Evolutionary conservation across 2,797 vertebrate species (phyloP), one percentile per base, ranked within the genome.

Genomic region (Leptodactylus fallax): DNA sequence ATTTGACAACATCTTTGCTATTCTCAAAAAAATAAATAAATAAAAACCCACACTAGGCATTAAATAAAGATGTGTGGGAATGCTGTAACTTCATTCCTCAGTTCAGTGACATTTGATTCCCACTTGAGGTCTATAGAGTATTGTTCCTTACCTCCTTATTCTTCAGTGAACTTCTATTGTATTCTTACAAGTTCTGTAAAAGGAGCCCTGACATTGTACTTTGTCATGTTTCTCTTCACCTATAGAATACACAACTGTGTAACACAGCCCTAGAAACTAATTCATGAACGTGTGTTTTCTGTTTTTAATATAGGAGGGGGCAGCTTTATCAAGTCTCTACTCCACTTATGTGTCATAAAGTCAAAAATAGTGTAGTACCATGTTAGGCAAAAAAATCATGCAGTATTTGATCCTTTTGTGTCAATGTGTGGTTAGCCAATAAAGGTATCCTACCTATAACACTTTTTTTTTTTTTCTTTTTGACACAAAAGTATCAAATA

Each of bases 191-290:
- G 78, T n/a, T 45, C 55, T 80, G 78, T 61, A 80, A 80, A 16
- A 7, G 8, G 58, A 80, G 58, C 56, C 17, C 17, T 0, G 8
- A 3, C 25, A 80, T 61, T 80, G 56, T 47, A n/a, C 17, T 45
- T 0, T 61, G 7, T 45, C 58, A 25, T 60, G 25, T 21, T 13
- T 12, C 12, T 56, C 53, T 16, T 45, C 53, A 36, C 14, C 55
- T 1, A 4, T n/a, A 90, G 91, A 91, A 91, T 17, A 90, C 91
- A 72, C 7, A 7, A 14, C 27, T 8, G 23, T 71, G 36, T 72
- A 21, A 72, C 36, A 3, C 14, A 8, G 11, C 7, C 16, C 69
- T 47, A 36, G 16, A 47, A 72, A 72, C 16, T 2, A 17, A 72
- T 47, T 27, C 69, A 47, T 19, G 36, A 9, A 47, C 27, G 17